Conservation (phyloP, 2,888 invertebrate species). For the Acrobasis consociella region DNA sequence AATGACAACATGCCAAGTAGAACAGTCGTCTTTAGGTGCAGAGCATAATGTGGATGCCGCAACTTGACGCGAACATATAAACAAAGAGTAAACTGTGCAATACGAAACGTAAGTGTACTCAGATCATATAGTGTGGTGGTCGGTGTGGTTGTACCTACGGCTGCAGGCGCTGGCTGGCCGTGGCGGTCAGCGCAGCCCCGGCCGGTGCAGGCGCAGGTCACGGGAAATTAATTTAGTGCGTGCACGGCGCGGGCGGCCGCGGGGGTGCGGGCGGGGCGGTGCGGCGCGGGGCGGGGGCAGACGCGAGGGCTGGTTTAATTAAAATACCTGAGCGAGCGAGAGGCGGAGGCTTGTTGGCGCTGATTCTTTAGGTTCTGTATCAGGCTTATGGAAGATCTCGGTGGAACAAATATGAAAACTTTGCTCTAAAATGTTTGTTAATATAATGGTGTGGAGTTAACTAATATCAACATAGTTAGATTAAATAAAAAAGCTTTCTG, state of each 20-base stretch:
- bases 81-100: no score
- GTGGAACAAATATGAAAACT: neutral
- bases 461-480: no score
- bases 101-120: no score
- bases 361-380: slow-evolving; percentile 5
- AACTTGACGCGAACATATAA: no score
- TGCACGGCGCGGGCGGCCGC: slow-evolving; percentile 24
- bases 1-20: no score
- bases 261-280: slow-evolving; percentile 28
- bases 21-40: no score
- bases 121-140: neutral
- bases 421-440: neutral
- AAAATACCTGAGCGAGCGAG: slow-evolving; percentile 47
- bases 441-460: no score
- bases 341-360: slow-evolving; percentile 21
- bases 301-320: slow-evolving; percentile 45
- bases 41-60: no score
- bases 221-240: slow-evolving; percentile 23
- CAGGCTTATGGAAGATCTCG: neutral
- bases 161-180: neutral
- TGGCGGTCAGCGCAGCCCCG: neutral
- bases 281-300: slow-evolving; percentile 25
- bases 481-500: no score
- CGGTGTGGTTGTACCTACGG: neutral
- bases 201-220: slow-evolving; percentile 12